phyloP scores from a whole-genome alignment of 2,797 vertebrate species.

The Rhinophrynus dorsalis region DNA sequence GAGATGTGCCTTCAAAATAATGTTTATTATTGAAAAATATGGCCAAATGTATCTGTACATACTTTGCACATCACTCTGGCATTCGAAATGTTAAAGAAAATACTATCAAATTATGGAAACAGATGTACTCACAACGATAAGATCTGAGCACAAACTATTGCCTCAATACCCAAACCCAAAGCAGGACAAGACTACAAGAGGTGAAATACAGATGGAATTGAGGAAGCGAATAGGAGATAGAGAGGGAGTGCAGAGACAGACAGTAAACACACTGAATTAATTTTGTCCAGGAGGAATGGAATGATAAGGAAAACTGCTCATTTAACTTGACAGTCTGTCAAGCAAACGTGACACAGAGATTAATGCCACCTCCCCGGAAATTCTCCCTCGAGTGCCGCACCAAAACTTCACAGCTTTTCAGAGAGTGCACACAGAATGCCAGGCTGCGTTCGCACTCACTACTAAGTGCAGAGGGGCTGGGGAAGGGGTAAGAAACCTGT shows the following conservation, averaged over 20 bases:
- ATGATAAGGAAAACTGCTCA: conserved; percentile 46
- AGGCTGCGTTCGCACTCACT: neutral
- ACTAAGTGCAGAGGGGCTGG: neutral
- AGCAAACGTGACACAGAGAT: conserved; percentile 30
- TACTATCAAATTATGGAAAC: conserved; percentile 2
- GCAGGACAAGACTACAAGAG: neutral
- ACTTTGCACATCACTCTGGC: too few species aligned
- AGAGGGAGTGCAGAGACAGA: conserved; percentile 18
- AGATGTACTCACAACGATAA: conserved; percentile 25
- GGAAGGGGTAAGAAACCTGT: neutral
- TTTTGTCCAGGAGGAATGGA: conserved; percentile 41
- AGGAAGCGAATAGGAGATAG: conserved; percentile 13
- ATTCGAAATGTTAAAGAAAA: too few species aligned
- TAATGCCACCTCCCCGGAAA: conserved; percentile 40
- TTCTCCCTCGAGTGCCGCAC: conserved; percentile 19
- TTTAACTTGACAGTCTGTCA: conserved; percentile 43
- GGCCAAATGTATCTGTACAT: neutral
- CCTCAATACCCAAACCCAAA: neutral
- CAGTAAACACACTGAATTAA: conserved; percentile 45
- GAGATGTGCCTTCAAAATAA: too few species aligned
- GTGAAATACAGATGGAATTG: conserved; percentile 1
- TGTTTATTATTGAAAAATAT: neutral
- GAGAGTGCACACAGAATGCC: neutral
- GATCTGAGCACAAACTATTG: conserved; percentile 8
- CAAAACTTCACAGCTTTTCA: conserved; percentile 35